Evolutionary conservation across 2,797 vertebrate species (phyloP), one percentile per base, ranked within the genome.

Genomic region (Rhyacichthys aspro): DNA sequence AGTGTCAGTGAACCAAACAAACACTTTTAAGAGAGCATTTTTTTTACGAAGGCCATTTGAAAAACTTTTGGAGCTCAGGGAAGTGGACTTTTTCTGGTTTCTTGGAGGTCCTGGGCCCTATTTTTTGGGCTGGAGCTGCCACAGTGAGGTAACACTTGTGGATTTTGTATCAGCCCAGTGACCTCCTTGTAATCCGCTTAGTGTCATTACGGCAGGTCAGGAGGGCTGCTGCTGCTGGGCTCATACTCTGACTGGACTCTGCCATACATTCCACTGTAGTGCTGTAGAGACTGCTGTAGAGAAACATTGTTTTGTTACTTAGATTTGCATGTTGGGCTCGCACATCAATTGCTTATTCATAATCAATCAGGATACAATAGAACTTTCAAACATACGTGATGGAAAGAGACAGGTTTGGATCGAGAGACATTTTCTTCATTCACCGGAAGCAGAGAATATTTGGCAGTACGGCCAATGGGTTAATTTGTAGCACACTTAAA

Each of bases 171-270:
- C 74, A 86, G 78, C 10, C 82, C 78, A 48, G 74, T 28, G 72
- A 74, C 79, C 76, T 83, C 58, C 79, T 86, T 80, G 79, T 85
- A 87, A 88, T 88, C 81, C 77, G 81, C 82, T 89, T 86, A 87
- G 7, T 63, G 15, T 83, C 81, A 82, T 84, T 84, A 84, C 70
- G 65, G 59, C 10, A 58, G 81, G 83, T 89, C 76, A 73, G 70
- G 43, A 14, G 67, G 74, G 76, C 72, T 80, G 70, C 74, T 76
- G 78, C 81, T 85, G 64, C 72, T 67, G 74, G 75, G 70, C 75
- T 76, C 78, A 49, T 52, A 63, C 58, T 74, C 74, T 66, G 82
- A 83, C 81, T 87, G 83, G 83, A 82, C 41, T 7, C 19, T 8
- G 11, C 48, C 49, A 67, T 54, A 32, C 77, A 84, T 86, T 86